Conservation (phyloP, 1,140 invertebrate species). For the Lutraria rhynchaena region DNA sequence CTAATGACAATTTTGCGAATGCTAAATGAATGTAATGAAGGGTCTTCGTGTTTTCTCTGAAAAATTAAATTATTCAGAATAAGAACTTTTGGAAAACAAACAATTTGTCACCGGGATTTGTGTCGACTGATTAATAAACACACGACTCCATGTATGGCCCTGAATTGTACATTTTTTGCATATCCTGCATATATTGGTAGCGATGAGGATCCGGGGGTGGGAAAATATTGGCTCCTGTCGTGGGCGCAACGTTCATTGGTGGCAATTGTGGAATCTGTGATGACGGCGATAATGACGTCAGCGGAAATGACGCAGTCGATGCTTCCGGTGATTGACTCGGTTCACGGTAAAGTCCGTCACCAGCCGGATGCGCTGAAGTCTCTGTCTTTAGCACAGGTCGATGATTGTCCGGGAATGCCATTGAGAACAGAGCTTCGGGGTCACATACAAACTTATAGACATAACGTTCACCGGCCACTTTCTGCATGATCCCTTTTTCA, state of each 20-base stretch:
- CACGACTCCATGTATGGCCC: conserved; percentile 78
- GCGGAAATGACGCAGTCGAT: conserved; percentile 61
- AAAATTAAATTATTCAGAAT: neutral
- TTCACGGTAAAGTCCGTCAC: conserved; percentile 66
- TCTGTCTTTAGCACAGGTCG: conserved; percentile 77
- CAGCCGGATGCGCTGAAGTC: conserved; percentile 61
- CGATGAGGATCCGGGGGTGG: conserved; percentile 69
- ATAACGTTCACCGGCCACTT: conserved; percentile 93
- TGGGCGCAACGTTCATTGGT: conserved; percentile 48
- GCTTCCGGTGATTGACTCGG: conserved; percentile 65
- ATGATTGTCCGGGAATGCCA: conserved; percentile 86
- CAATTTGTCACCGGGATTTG: neutral
- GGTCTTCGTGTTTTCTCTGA: neutral
- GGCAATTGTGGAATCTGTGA: conserved; percentile 59
- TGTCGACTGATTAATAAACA: conserved; percentile 68
- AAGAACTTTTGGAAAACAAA: neutral
- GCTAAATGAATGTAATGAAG: neutral
- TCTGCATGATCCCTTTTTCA: conserved; percentile 90
- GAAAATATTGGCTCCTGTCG: conserved; percentile 55
- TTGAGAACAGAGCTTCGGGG: conserved; percentile 94
- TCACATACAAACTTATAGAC: conserved; percentile 98
- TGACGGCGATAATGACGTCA: conserved; percentile 57
- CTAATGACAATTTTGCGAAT: too few species aligned
- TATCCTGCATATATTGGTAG: conserved; percentile 77
- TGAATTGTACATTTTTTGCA: conserved; percentile 76